Conservation (phyloP, 92 coral and sea anemone species). For the Actinernus sp. region DNA sequence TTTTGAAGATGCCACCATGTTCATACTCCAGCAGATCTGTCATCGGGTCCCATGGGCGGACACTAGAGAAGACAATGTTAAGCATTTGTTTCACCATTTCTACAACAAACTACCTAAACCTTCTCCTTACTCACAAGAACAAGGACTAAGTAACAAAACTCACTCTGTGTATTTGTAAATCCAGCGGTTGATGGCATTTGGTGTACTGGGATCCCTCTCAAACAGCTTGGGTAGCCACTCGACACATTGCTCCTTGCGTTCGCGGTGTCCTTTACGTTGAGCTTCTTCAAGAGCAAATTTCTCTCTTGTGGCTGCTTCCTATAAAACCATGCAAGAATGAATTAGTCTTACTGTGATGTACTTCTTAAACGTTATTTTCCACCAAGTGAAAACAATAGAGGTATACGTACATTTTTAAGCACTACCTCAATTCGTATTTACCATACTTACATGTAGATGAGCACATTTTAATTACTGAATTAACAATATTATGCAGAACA, state of each 20-base stretch:
- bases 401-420: no score
- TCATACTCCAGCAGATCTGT: constrained; percentile 93
- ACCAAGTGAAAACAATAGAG: no score
- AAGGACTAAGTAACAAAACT: constrained; percentile 18
- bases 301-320: constrained; percentile 94
- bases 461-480: no score
- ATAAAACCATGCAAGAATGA: background rate
- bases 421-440: no score
- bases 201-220: constrained; percentile 89
- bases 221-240: constrained; percentile 94
- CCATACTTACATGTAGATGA: no score
- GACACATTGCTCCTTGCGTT: constrained; percentile 85
- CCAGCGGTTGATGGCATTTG: constrained; percentile 93
- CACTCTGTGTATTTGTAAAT: constrained; percentile 94
- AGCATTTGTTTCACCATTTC: background rate
- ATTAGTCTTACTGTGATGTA: background rate
- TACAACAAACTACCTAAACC: background rate
- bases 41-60: constrained; percentile 97
- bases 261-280: constrained; percentile 96
- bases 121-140: background rate
- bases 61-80: constrained; percentile 34
- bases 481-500: no score
- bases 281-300: constrained; percentile 93
- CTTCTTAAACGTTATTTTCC: no score
- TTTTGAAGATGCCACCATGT: constrained; percentile 75